Evolutionary conservation across 2,888 invertebrate genomes (phyloP).

Genomic region (Nemurella pictetii): DNA sequence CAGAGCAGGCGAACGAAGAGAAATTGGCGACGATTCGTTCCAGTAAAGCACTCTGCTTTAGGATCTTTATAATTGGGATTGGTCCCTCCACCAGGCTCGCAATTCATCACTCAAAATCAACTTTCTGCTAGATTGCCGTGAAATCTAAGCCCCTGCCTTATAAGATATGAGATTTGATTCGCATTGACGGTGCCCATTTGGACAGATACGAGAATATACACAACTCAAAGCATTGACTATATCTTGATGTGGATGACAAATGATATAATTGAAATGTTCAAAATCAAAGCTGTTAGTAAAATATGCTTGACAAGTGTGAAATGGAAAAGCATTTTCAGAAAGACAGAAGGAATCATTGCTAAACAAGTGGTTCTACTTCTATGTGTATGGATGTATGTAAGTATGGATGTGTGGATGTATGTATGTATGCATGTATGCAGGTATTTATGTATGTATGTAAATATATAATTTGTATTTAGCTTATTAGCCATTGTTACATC

Average conservation of each 20-base stretch:
- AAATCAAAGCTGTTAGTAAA: no score
- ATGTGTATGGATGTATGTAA: conserved; percentile 23
- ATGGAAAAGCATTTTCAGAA: no score
- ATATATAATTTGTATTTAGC: not conserved
- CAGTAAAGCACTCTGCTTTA: not conserved
- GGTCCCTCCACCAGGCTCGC: not conserved
- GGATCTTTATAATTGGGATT: not conserved
- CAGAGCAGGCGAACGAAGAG: not conserved
- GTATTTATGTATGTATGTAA: conserved; percentile 6
- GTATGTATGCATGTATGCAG: conserved; percentile 18
- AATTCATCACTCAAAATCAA: not conserved
- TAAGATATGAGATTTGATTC: not conserved
- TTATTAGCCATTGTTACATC: no score
- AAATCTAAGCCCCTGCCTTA: no score
- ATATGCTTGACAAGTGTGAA: no score
- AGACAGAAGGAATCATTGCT: no score
- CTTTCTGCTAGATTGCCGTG: not conserved
- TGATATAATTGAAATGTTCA: no score
- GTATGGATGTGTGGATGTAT: conserved; percentile 18
- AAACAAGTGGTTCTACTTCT: no score
- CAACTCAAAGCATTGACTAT: no score
- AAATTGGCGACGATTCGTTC: not conserved
- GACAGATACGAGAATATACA: no score
- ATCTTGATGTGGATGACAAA: no score
- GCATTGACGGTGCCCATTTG: no score